These are phyloP conservation scores for Napeogenes inachia DNA, from an alignment of 2,888 invertebrate species.

Conservation along the genomic window DNA sequence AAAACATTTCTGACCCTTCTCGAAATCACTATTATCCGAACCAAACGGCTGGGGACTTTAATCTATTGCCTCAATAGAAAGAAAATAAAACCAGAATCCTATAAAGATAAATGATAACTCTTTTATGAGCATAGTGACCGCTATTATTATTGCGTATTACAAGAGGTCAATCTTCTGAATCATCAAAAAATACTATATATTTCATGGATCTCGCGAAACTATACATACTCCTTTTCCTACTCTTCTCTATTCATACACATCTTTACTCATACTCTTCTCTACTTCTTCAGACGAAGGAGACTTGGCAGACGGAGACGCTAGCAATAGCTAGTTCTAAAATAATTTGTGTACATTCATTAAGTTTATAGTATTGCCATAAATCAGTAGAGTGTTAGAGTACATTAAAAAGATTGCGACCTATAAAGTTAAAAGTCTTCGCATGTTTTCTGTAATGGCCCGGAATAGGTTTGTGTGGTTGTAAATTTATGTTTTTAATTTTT, in stretches of 20 bases:
- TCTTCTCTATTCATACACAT: too few species aligned
- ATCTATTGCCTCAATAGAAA: slow-evolving; percentile 41
- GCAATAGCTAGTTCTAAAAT: too few species aligned
- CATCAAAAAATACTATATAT: slow-evolving; percentile 27
- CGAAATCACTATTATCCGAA: slow-evolving; percentile 26
- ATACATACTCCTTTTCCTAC: too few species aligned
- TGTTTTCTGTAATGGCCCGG: slow-evolving; percentile 48
- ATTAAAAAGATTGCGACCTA: slow-evolving; percentile 41
- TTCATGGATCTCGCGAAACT: neutral
- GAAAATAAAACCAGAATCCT: slow-evolving; percentile 35
- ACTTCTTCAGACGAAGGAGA: too few species aligned
- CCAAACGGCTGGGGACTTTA: slow-evolving; percentile 35
- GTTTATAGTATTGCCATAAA: too few species aligned
- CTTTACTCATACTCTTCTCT: too few species aligned
- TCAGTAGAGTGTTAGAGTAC: slow-evolving; percentile 22
- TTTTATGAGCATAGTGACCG: slow-evolving; percentile 41
- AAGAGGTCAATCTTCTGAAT: slow-evolving; percentile 34
- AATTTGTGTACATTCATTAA: too few species aligned
- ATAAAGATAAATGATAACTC: slow-evolving; percentile 32
- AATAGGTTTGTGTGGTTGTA: slow-evolving; percentile 31
- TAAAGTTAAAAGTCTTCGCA: slow-evolving; percentile 59
- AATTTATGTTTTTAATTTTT: slow-evolving; percentile 24
- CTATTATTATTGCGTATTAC: slow-evolving; percentile 42
- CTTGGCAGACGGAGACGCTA: too few species aligned
- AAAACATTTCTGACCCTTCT: slow-evolving; percentile 16